Conservation (phyloP, 2,113 vertebrate genomes). For the Cryptotis parvus region DNA sequence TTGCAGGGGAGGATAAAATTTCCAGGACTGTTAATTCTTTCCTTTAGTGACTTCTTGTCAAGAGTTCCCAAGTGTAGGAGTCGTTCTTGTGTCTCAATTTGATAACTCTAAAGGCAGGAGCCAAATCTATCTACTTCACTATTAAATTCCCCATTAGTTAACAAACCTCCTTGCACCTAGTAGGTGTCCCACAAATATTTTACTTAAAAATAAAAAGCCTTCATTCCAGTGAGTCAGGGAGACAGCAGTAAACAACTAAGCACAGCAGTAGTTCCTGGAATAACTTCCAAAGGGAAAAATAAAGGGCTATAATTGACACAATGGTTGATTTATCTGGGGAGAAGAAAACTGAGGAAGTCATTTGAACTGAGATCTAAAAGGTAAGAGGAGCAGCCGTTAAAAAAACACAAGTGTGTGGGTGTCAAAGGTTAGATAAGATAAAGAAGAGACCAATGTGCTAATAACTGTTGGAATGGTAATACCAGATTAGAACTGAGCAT, state of each 20-base stretch:
- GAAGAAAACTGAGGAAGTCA: neutral
- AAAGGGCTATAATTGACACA: neutral
- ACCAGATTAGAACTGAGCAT: too few species aligned
- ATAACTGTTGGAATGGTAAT: too few species aligned
- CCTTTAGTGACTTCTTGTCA: neutral
- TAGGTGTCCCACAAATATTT: neutral
- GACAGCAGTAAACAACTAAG: neutral
- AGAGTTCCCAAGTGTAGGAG: neutral
- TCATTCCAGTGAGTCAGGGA: neutral
- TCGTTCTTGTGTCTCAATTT: neutral
- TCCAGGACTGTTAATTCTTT: neutral
- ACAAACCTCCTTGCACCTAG: neutral
- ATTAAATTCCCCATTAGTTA: neutral
- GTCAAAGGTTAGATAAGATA: too few species aligned
- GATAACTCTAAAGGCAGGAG: neutral
- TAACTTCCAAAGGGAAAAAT: neutral
- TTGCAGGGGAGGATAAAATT: neutral
- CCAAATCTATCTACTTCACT: neutral
- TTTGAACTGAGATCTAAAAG: conserved; percentile 17
- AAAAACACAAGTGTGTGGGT: too few species aligned
- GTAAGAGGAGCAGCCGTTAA: neutral
- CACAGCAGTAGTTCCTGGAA: neutral
- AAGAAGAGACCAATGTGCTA: too few species aligned
- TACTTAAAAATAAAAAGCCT: neutral
- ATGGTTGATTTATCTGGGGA: neutral